Evolutionary conservation across 1,140 invertebrate genomes (phyloP).

Genomic region (Drosophila biarmipes): DNA sequence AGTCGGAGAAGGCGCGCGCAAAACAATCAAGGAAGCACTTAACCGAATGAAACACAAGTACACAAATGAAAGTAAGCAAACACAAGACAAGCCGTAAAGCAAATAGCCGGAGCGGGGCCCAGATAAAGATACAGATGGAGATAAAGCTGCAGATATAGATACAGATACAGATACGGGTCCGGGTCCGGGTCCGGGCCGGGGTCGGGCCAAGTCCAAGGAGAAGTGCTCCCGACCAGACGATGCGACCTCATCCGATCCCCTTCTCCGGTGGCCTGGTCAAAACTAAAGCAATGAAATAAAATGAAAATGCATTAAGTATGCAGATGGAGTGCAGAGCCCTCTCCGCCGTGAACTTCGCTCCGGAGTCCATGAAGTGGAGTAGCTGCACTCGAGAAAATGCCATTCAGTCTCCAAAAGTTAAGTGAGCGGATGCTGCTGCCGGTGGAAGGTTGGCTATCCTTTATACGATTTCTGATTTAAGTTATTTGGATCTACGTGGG

Average conservation of each 20-base stretch:
- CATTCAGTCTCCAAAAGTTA: background rate
- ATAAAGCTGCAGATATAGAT: constrained; percentile 11
- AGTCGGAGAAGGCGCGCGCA: constrained; percentile 39
- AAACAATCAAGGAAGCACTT: constrained; percentile 81
- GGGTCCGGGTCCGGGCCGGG: constrained; percentile 6
- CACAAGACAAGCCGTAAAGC: constrained; percentile 70
- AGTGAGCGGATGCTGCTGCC: background rate
- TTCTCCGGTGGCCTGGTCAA: constrained; percentile 34
- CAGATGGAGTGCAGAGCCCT: constrained; percentile 48
- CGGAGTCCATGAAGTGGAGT: constrained; percentile 12
- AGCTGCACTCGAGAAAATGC: constrained; percentile 2
- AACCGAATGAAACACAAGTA: constrained; percentile 82
- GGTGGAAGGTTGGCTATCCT: too few species aligned
- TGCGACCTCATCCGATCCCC: background rate
- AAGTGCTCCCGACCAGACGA: background rate
- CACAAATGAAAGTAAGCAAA: constrained; percentile 80
- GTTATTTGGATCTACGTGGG: too few species aligned
- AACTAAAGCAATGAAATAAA: constrained; percentile 80
- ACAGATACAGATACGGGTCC: constrained; percentile 19
- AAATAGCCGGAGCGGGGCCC: constrained; percentile 39
- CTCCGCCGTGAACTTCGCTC: constrained; percentile 36
- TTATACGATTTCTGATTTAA: too few species aligned
- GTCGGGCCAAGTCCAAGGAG: constrained; percentile 16
- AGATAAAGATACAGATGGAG: constrained; percentile 17
- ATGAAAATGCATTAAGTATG: constrained; percentile 80